phyloP scores from a whole-genome alignment of 2,797 vertebrate genomes.

The Rhinichthys osculus region DNA sequence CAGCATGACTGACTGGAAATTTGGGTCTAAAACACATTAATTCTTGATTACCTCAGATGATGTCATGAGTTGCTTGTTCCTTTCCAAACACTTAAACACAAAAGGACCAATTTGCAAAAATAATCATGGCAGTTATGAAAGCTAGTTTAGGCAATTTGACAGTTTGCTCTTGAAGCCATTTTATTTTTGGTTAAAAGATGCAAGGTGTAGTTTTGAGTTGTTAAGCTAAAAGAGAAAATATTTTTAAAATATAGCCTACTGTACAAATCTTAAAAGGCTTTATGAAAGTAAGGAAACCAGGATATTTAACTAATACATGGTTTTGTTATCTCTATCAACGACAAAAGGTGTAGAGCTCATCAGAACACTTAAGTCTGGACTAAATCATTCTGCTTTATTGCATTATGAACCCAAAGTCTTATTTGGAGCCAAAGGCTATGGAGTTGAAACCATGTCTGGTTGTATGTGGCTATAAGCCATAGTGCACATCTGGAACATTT shows the following conservation, averaged over 20 bases:
- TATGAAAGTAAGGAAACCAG: neutral
- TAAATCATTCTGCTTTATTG: constrained; percentile 4
- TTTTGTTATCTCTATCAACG: constrained; percentile 5
- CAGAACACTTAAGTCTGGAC: neutral
- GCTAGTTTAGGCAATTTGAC: constrained; percentile 6
- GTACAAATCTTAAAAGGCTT: neutral
- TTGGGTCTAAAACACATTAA: constrained; percentile 26
- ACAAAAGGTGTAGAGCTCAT: neutral
- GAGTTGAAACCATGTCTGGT: neutral
- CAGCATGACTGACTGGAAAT: constrained; percentile 25
- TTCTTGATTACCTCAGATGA: constrained; percentile 22
- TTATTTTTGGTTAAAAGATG: neutral
- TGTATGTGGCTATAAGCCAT: constrained; percentile 3
- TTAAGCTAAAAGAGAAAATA: neutral
- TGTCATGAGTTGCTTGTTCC: neutral
- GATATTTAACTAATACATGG: constrained; percentile 16
- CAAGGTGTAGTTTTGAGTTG: neutral
- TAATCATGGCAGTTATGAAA: neutral
- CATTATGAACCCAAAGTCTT: constrained; percentile 26
- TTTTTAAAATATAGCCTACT: neutral
- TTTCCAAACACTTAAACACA: constrained; percentile 13
- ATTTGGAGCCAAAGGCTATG: neutral
- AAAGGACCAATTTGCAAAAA: constrained; percentile 8
- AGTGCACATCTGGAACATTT: neutral
- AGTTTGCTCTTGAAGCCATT: constrained; percentile 14